Evolutionary conservation across 2,113 vertebrate genomes (phyloP), one percentile per base, ranked within the genome.

Genomic region (Odontophorus gujanensis): DNA sequence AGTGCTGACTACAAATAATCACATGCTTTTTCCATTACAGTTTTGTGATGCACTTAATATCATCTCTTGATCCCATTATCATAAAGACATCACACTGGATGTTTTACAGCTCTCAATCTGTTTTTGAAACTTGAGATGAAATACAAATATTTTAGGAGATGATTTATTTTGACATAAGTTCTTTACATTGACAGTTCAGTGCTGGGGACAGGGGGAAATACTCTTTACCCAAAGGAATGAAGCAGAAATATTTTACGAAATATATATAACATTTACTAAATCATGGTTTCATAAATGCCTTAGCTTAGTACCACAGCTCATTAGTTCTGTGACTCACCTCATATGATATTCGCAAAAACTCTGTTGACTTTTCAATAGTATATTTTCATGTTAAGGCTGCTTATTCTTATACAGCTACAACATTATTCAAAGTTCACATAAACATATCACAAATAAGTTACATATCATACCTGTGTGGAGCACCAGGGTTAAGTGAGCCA

Each of bases 1-100:
- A 95, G 34, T 96, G 71, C 85, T 93, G 68, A 84, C 79, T 86
- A 68, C 85, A 96, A 95, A 92, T 96, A 89, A 92, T 92, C 89
- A 89, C 67, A 67, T 91, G 67, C 8, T 92, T 93, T 95, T 94
- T 89, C 78, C 71, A 69, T 95, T 88, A 40, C 50, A 85, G 16
- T 92, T 87, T 86, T 90, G 65, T 96, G 91, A 71, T 95, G 69
- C 80, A 55, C 59, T 94, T 95, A 92, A 81, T 84, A 78, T 67
- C 79, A n/a, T 95, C 59, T 89, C n/a, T 90, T 93, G 88, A 51
- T 61, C 21, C 69, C 68, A 69, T 92, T 92, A 84, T 30, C 6
- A 1, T 45, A 87, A 89, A 85, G 45, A 85, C 50, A 72, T 74
- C 28, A 82, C 53, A 17, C 15, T 83, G 66, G 42, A 77, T 62